Percentiles rank a stretch among this genome's conserved stretches.
Evolutionary conservation across 2,888 invertebrate genomes (phyloP).

Genomic region (Hybos culiciformis): DNA sequence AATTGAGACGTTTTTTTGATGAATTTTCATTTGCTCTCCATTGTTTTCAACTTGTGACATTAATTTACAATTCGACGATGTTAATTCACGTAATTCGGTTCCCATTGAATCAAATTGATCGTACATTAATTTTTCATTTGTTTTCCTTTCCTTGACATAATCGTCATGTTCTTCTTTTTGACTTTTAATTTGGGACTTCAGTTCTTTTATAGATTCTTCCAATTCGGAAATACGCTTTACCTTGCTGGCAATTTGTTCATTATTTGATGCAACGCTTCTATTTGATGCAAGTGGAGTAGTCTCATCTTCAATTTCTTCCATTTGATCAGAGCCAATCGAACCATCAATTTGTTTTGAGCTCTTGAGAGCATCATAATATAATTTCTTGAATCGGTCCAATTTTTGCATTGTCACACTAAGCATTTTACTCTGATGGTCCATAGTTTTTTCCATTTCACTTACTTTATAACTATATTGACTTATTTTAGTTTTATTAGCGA

Average conservation of each 20-base stretch:
- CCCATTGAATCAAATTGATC: slow-evolving; percentile 73
- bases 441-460: slow-evolving; percentile 56
- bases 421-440: slow-evolving; percentile 70
- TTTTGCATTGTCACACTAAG: slow-evolving; percentile 68
- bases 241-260: slow-evolving; percentile 34
- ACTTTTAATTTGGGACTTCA: slow-evolving; percentile 53
- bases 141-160: slow-evolving; percentile 70
- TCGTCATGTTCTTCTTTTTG: slow-evolving; percentile 70
- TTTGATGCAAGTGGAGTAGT: slow-evolving; percentile 12
- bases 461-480: slow-evolving; percentile 54
- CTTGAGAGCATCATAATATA: slow-evolving; percentile 52
- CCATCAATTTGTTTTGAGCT: slow-evolving; percentile 22
- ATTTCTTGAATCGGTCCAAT: slow-evolving; percentile 75
- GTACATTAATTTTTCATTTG: slow-evolving; percentile 69
- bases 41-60: slow-evolving; percentile 70
- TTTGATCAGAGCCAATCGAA: slow-evolving; percentile 16
- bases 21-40: slow-evolving; percentile 67
- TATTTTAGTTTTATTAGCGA: slow-evolving; percentile 52
- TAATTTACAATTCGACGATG: slow-evolving; percentile 65
- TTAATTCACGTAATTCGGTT: slow-evolving; percentile 58
- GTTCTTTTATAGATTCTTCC: slow-evolving; percentile 41
- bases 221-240: slow-evolving; percentile 41
- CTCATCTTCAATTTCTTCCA: slow-evolving; percentile 28
- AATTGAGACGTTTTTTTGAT: slow-evolving; percentile 57
- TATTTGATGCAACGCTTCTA: slow-evolving; percentile 22